A percentile compares a stretch with the other conserved stretches of the same genome.
Conservation (phyloP, 2,797 vertebrate genomes). For the Chaetodon trifasciatus region DNA sequence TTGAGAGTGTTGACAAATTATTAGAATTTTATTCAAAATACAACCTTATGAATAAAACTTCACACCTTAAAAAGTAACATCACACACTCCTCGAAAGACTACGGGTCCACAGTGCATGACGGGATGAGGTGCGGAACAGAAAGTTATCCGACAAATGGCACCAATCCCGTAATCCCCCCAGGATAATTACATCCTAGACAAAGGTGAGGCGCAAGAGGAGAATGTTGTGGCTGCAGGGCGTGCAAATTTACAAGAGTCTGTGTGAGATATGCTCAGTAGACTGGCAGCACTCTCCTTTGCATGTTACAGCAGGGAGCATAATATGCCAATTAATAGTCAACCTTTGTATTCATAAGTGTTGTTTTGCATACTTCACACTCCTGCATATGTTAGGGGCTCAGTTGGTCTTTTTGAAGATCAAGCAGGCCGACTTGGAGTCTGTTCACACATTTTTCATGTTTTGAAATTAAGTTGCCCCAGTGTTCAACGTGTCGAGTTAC, state of each 20-base stretch:
- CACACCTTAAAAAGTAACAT: background rate
- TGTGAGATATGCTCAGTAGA: constrained; percentile 52
- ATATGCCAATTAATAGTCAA: constrained; percentile 36
- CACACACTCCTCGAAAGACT: constrained; percentile 8
- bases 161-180: constrained; percentile 23
- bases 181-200: constrained; percentile 70
- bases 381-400: background rate
- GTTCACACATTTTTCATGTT: constrained; percentile 27
- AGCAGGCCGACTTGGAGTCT: constrained; percentile 4
- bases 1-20: constrained; percentile 6
- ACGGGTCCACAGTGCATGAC: constrained; percentile 26
- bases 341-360: constrained; percentile 29
- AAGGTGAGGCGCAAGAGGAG: constrained; percentile 62
- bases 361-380: background rate
- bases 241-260: constrained; percentile 60
- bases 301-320: constrained; percentile 50
- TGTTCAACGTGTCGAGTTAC: constrained; percentile 29
- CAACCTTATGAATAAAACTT: background rate
- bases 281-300: constrained; percentile 52
- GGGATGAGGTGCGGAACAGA: constrained; percentile 44
- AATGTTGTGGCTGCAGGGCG: constrained; percentile 69
- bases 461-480: constrained; percentile 8
- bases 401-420: constrained; percentile 8
- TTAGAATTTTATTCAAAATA: background rate
- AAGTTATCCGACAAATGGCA: constrained; percentile 74